phyloP scores from a whole-genome alignment of 2,113 vertebrate species.

The Hyaena hyaena region DNA sequence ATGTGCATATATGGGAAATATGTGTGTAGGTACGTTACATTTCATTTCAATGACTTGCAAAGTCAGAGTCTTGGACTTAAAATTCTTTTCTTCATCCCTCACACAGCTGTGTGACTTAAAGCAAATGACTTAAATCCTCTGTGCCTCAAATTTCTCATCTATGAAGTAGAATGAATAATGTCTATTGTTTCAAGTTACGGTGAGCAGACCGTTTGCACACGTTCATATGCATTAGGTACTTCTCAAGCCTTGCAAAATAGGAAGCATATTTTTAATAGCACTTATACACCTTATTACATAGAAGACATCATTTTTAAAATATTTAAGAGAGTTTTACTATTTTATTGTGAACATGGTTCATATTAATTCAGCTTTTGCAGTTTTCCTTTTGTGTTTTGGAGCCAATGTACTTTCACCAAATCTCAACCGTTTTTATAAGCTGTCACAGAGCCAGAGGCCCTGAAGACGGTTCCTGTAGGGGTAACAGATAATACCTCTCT shows the following conservation, averaged over 20 bases:
- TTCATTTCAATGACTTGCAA: neutral
- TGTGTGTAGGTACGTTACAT: neutral
- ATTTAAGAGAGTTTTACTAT: neutral
- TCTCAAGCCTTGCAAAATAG: neutral
- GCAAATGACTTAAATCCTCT: neutral
- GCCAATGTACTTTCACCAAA: neutral
- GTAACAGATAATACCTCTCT: fast-evolving
- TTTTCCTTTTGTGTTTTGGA: constrained; percentile 18
- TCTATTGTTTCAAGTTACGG: neutral
- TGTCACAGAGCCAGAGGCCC: neutral
- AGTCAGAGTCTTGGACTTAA: neutral
- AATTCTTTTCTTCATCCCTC: neutral
- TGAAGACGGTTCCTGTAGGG: neutral
- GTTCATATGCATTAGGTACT: neutral
- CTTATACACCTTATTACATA: neutral
- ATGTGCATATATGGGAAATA: no score
- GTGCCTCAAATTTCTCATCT: neutral
- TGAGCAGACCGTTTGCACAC: neutral
- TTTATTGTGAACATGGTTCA: neutral
- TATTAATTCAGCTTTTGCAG: neutral
- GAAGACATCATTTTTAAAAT: neutral
- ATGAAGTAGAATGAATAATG: neutral
- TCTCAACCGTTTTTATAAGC: neutral
- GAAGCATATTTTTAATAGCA: neutral
- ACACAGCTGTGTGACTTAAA: neutral